phyloP scores from a whole-genome alignment of 2,888 invertebrate genomes.

The Acronicta alni region DNA sequence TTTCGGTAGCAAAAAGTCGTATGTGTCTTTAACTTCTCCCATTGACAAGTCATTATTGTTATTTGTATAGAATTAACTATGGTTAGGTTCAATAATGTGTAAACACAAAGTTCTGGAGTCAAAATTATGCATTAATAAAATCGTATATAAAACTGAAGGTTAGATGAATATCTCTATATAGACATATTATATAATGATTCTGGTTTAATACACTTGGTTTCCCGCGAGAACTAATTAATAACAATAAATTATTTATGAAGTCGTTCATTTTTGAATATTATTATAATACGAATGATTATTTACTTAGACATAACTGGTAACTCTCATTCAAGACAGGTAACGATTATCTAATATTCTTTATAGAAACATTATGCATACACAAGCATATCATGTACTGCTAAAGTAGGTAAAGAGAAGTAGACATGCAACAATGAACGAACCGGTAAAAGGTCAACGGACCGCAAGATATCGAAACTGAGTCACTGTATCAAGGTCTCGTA shows the following conservation, averaged over 20 bases:
- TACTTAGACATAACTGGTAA: conserved; percentile 23
- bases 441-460: conserved; percentile 86
- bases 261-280: conserved; percentile 35
- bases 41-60: conserved; percentile 57
- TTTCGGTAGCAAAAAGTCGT: conserved; percentile 43
- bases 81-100: not conserved
- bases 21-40: conserved; percentile 41
- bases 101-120: conserved; percentile 19
- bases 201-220: conserved; percentile 46
- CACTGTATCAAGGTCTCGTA: conserved; percentile 84
- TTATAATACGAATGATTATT: conserved; percentile 25
- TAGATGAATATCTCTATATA: conserved; percentile 46
- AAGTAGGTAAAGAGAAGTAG: conserved; percentile 64
- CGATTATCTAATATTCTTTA: conserved; percentile 13
- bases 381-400: conserved; percentile 17
- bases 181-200: conserved; percentile 38
- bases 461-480: conserved; percentile 86
- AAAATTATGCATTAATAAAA: conserved; percentile 21
- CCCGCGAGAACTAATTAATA: conserved; percentile 44
- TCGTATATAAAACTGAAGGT: conserved; percentile 45
- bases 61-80: conserved; percentile 46
- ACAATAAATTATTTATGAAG: conserved; percentile 49
- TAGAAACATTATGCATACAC: conserved; percentile 12
- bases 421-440: conserved; percentile 74
- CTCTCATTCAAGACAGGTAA: conserved; percentile 11